Evolutionary conservation across 1,140 invertebrate species (phyloP).

Genomic region (Catajapyx aquilonaris): DNA sequence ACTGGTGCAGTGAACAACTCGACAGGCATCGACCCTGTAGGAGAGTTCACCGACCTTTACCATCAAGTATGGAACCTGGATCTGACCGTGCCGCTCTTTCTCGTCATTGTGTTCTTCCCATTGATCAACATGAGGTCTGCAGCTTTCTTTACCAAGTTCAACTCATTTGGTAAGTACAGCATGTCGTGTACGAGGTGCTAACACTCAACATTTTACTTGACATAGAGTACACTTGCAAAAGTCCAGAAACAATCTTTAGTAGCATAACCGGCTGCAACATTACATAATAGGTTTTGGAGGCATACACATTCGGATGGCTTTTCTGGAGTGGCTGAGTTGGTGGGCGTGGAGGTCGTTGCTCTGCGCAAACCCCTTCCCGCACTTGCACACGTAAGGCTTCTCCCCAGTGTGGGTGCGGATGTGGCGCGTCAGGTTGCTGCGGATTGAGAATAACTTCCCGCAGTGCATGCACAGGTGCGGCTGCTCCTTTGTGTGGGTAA

Average conservation of each 20-base stretch:
- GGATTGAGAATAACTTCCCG: not conserved
- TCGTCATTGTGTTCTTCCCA: conserved; percentile 52
- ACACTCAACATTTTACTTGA: conserved; percentile 3
- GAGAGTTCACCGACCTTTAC: not conserved
- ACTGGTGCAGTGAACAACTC: not conserved
- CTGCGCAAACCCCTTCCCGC: too few relatives aligned
- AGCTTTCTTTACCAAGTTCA: conserved; percentile 85
- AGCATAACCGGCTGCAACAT: too few relatives aligned
- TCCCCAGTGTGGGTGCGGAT: not conserved
- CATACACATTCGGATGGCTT: too few relatives aligned
- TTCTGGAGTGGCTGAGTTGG: too few relatives aligned
- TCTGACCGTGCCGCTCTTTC: conserved; percentile 58
- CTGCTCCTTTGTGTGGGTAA: not conserved
- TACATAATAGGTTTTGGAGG: too few relatives aligned
- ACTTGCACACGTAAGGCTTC: not conserved
- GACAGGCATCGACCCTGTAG: not conserved
- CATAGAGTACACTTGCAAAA: conserved; percentile 1
- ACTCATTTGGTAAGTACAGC: conserved; percentile 52
- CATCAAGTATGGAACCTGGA: conserved; percentile 41
- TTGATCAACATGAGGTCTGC: conserved; percentile 67
- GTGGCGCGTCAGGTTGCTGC: not conserved
- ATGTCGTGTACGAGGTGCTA: too few relatives aligned
- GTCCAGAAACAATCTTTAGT: too few relatives aligned
- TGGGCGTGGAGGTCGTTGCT: too few relatives aligned
- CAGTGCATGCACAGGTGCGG: not conserved